Evolutionary conservation across 2,888 invertebrate genomes (phyloP), one percentile per base, ranked within the genome.

Genomic region (Catocala nupta): DNA sequence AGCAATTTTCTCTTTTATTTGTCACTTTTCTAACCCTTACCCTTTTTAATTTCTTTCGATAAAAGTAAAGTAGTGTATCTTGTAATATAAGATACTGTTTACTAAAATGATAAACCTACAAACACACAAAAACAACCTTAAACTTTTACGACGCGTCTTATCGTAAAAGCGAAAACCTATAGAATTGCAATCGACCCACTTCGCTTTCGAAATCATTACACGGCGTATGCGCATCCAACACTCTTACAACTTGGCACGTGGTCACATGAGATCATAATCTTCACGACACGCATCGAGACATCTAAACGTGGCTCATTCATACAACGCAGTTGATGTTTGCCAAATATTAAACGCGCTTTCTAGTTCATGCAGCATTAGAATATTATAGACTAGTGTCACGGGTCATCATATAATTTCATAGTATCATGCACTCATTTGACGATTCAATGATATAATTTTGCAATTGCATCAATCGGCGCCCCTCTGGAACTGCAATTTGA

Each of bases 281-380:
- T 33, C 13, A 42, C 54, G 54, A 64, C 54, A 64, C 61, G 63
- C 53, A 63, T 62, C 54, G 54, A 53, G 34, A 25, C 54, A 13
- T 54, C 68, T 66, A 65, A 66, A 63, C 59, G 60, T 49, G 65
- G 63, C 73, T 59, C 76, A 75, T 75, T 75, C 71, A 75, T 68
- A 7, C 12, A 43, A 51, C 63, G 58, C 48, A 16, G 48, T 51
- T 63, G 58, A 44, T 5, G n/a, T 34, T 48, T 63, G 54, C 54
- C 50, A 56, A 67, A 61, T 53, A 55, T 55, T 53, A 51, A 36
- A 11, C 33, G 9, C 47, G 25, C 25, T 25, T 25, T 16, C 9
- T 5, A 39, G 45, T 47, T 13, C 45, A 13, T 47, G 45, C 3
- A 13, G 12, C 5, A 8, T 13, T 11, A 25, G 25, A 25, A 25